Percentiles rank a stretch among this genome's conserved stretches.
phyloP scores from a whole-genome alignment of 2,113 vertebrate species.

The Albula glossodonta region DNA sequence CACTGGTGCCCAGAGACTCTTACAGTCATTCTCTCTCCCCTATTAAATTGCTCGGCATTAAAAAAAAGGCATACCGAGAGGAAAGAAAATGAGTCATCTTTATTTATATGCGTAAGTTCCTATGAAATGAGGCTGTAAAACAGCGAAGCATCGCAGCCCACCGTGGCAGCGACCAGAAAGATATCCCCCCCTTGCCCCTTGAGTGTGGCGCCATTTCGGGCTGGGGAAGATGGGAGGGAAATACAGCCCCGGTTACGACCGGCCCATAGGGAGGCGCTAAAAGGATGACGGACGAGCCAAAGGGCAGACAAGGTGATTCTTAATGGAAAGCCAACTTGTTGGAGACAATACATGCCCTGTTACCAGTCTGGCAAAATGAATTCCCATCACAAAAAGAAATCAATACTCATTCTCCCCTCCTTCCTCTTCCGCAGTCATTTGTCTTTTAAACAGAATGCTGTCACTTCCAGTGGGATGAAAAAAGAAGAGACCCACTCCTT shows the following conservation, averaged over 20 bases:
- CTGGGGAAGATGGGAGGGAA: background rate
- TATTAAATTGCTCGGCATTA: conserved; percentile 11
- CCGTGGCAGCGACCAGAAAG: background rate
- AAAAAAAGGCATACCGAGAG: background rate
- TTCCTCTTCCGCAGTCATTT: conserved; percentile 45
- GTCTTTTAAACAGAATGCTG: conserved; percentile 50
- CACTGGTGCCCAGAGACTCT: background rate
- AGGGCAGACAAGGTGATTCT: conserved; percentile 49
- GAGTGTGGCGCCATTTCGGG: background rate
- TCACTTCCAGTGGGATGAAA: conserved; percentile 38
- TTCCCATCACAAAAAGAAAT: conserved; percentile 49
- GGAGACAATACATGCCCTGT: conserved; percentile 49
- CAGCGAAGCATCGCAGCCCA: background rate
- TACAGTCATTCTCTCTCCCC: background rate
- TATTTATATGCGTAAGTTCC: conserved; percentile 7
- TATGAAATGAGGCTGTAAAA: conserved; percentile 19
- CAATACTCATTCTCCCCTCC: conserved; percentile 51
- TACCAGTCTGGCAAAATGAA: conserved; percentile 48
- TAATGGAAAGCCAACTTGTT: conserved; percentile 49
- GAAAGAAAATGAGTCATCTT: conserved; percentile 23
- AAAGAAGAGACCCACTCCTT: background rate
- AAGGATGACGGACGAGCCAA: conserved; percentile 25
- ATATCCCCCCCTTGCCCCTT: background rate
- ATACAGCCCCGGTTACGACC: background rate
- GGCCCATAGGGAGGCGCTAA: background rate